Percentiles rank a stretch among this genome's conserved stretches.
These are phyloP conservation scores for Sthenelais limicola DNA, from an alignment of 2,888 invertebrate species.

Conservation along the genomic window DNA sequence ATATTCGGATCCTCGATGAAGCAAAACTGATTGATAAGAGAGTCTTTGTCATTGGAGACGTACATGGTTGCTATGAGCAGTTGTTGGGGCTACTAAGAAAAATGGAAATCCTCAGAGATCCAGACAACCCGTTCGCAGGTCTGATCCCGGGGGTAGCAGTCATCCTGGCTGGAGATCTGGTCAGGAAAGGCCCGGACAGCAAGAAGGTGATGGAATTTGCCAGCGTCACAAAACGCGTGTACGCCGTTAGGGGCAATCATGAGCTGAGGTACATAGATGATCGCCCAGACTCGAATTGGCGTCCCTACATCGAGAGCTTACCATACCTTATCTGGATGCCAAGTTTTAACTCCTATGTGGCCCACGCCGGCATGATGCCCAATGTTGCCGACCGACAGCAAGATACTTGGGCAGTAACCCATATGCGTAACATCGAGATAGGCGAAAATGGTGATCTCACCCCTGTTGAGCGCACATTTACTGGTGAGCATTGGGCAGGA, in stretches of 20 bases:
- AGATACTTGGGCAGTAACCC: neutral
- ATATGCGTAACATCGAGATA: conserved; percentile 14
- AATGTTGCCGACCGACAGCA: neutral
- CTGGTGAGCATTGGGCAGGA: neutral
- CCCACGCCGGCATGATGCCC: conserved; percentile 18
- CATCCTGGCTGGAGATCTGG: conserved; percentile 24
- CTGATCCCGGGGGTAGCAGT: neutral
- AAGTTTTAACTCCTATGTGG: neutral
- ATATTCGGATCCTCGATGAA: no score
- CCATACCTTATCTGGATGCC: conserved; percentile 15
- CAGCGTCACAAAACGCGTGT: neutral
- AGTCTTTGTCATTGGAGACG: conserved; percentile 69
- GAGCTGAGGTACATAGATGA: conserved; percentile 17
- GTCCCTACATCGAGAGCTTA: neutral
- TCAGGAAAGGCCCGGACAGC: conserved; percentile 8
- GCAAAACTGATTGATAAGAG: no score
- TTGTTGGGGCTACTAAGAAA: conserved; percentile 57
- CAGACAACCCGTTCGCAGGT: neutral
- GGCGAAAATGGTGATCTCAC: conserved; percentile 1
- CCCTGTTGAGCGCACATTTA: neutral
- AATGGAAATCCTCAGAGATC: conserved; percentile 27
- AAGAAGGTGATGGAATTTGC: conserved; percentile 5
- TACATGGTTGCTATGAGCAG: conserved; percentile 70
- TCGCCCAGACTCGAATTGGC: neutral
- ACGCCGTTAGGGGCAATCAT: conserved; percentile 20